Evolutionary conservation across 2,797 vertebrate genomes (phyloP), one percentile per base, ranked within the genome.

Genomic region (Malacoraja senta): DNA sequence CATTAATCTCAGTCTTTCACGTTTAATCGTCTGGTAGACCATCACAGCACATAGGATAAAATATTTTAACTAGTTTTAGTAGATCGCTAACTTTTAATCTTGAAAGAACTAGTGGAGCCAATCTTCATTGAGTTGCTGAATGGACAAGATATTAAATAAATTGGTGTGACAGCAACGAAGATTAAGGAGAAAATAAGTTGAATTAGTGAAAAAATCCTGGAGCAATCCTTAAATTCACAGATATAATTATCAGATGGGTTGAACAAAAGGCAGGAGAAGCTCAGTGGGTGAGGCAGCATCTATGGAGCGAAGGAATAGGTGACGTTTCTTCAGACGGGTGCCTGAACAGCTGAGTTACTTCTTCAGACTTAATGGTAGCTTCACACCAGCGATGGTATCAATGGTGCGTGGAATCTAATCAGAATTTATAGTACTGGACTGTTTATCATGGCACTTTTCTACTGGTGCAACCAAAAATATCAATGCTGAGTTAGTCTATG

Each of bases 1-100:
- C 26, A 92, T 92, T 74, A 92, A 92, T 92, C 71, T 92, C 24
- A 92, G 90, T 71, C 71, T 92, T 92, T 76, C 71, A 76, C n/a
- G 32, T 92, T 72, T 72, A 92, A 53, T 76, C 1, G 71, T 76
- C 90, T 71, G 44, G 10, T 76, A 53, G 38, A 92, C 71, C n/a
- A 44, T 92, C 38, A 92, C 71, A 58, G 71, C 44, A 76, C 38
- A 76, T 76, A 92, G 38, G 26, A 24, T 92, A 92, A 92, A 92
- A 92, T 92, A 26, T 21, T 92, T 92, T 92, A 76, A 74, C 72
- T 53, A 74, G 38, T 29, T 91, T 92, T 76, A 92, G 38, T 26
- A 74, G 68, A 35, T 74, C 72, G 32, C 88, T 91, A 91, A 91
- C 65, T 32, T 91, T 71, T 38, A 71, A 63, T 68, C 86, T 90